Evolutionary conservation across 2,113 vertebrate genomes (phyloP).

Genomic region (Coreoperca whiteheadi): DNA sequence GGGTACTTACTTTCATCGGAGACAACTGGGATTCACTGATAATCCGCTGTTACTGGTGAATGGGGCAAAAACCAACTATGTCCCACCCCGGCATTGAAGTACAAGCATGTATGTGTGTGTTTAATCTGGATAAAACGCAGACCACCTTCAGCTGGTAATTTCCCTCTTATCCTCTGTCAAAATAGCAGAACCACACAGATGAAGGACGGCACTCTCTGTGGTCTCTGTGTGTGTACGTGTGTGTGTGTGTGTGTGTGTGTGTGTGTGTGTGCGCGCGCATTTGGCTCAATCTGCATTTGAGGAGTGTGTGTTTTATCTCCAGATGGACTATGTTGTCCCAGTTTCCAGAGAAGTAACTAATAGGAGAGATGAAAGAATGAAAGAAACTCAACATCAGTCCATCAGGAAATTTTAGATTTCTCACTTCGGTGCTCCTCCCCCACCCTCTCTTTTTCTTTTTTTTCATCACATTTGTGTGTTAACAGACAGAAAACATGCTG

Average conservation of each 20-base stretch:
- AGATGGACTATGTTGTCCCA: conserved; percentile 47
- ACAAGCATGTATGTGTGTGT: conserved; percentile 7
- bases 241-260: conserved; percentile 4
- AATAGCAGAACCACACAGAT: conserved; percentile 48
- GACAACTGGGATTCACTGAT: too few species aligned
- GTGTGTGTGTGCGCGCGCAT: neutral
- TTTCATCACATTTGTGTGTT: conserved; percentile 9
- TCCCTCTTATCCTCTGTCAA: conserved; percentile 49
- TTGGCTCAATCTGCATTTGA: conserved; percentile 39
- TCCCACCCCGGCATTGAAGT: too few species aligned
- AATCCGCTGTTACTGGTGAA: too few species aligned
- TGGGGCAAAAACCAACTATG: too few species aligned
- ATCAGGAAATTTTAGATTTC: conserved; percentile 22
- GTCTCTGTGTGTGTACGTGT: neutral
- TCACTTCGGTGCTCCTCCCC: neutral
- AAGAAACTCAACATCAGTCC: conserved; percentile 23
- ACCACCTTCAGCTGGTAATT: conserved; percentile 61
- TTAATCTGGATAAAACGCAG: conserved; percentile 51
- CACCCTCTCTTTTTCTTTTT: neutral
- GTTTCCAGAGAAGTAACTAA: conserved; percentile 36
- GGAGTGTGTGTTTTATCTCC: conserved; percentile 36
- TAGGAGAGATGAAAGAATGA: conserved; percentile 42
- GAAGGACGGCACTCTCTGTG: conserved; percentile 42
- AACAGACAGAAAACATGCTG: conserved; percentile 14
- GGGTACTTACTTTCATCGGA: too few species aligned